Evolutionary conservation across 2,797 vertebrate species (phyloP).

Genomic region (Columba guinea): DNA sequence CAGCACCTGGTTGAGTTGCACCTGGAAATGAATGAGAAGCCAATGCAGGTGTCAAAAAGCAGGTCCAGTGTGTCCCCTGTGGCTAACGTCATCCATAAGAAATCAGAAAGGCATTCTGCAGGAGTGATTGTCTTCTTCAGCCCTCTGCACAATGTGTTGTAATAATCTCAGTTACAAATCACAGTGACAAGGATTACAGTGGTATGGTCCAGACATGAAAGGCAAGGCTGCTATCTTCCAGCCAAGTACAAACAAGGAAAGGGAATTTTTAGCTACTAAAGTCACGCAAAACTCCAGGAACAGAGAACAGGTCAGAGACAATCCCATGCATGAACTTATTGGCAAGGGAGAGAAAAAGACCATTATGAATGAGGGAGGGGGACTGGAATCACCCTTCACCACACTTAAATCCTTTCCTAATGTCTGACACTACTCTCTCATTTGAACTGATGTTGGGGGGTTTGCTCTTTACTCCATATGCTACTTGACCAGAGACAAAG

Average conservation of each 20-base stretch:
- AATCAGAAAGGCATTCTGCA: background rate
- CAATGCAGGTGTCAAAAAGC: background rate
- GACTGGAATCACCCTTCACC: background rate
- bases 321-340: background rate
- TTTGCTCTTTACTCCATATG: background rate
- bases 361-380: background rate
- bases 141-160: background rate
- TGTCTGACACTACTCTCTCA: background rate
- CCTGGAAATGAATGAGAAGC: background rate
- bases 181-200: background rate
- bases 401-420: background rate
- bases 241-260: background rate
- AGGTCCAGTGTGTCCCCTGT: background rate
- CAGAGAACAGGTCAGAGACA: background rate
- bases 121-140: background rate
- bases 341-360: background rate
- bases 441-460: background rate
- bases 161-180: background rate
- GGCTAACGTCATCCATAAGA: background rate
- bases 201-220: background rate
- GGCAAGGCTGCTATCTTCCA: background rate
- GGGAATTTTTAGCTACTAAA: background rate
- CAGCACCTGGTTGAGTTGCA: background rate
- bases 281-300: background rate
- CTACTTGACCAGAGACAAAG: background rate